Percentiles rank a stretch among this genome's conserved stretches.
These are phyloP conservation scores for Pyrocephalus nanus DNA, from an alignment of 2,797 vertebrate genomes.

Conservation along the genomic window DNA sequence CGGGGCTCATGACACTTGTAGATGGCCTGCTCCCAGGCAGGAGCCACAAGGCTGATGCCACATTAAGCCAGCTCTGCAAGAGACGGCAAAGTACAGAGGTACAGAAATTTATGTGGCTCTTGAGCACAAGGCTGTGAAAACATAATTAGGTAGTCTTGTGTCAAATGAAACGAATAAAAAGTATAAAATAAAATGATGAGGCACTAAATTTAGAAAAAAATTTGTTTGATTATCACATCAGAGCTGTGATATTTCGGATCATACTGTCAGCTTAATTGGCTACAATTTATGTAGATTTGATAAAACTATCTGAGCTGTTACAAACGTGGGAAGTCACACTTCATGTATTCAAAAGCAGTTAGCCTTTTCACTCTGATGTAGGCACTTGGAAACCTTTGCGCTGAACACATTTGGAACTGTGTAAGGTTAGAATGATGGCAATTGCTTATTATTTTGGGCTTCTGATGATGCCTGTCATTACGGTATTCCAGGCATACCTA, in stretches of 20 bases:
- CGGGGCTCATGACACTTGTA: not conserved
- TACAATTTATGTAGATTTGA: constrained; percentile 63
- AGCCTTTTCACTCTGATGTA: constrained; percentile 21
- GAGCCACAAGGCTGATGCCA: not conserved
- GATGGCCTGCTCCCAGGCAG: not conserved
- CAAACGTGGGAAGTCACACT: constrained; percentile 40
- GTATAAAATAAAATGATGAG: constrained; percentile 64
- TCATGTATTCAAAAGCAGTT: constrained; percentile 37
- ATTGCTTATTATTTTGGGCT: constrained; percentile 16
- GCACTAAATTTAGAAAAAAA: constrained; percentile 68
- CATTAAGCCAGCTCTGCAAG: constrained; percentile 17
- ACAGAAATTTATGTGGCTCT: constrained; percentile 20
- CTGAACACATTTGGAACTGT: not conserved
- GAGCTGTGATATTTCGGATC: constrained; percentile 54
- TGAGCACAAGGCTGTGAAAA: constrained; percentile 37
- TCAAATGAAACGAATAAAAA: constrained; percentile 53
- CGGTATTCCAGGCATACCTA: not conserved
- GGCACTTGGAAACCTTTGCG: constrained; percentile 11
- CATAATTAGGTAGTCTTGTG: constrained; percentile 62
- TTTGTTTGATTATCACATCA: constrained; percentile 66
- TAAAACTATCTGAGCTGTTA: constrained; percentile 52
- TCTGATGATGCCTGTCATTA: not conserved
- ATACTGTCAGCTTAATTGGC: constrained; percentile 63
- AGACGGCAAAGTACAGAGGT: constrained; percentile 4
- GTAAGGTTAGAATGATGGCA: not conserved